Conservation (phyloP, 2,797 vertebrate genomes). For the Bradypus variegatus region DNA sequence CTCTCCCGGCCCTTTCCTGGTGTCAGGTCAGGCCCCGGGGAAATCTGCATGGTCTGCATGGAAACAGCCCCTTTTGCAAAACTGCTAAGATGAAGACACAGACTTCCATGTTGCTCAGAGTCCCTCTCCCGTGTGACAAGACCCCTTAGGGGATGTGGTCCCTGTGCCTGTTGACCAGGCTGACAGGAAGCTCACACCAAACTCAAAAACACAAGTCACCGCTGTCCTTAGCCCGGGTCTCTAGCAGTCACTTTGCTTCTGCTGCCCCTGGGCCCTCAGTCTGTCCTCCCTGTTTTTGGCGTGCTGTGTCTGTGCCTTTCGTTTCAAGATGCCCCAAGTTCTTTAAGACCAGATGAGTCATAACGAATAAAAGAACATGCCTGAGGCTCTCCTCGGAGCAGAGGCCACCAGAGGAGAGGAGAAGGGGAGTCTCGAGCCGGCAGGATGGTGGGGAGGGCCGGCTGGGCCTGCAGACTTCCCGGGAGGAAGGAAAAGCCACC, state of each 20-base stretch:
- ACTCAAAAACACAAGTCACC: background rate
- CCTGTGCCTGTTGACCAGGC: background rate
- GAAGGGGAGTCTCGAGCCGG: background rate
- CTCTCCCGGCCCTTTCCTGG: background rate
- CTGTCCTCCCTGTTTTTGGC: background rate
- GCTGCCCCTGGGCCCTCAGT: background rate
- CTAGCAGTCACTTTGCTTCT: background rate
- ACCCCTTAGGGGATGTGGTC: background rate
- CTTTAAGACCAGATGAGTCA: background rate
- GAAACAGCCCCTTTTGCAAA: background rate
- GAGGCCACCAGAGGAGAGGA: background rate
- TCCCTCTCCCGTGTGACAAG: background rate
- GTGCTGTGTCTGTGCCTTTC: background rate
- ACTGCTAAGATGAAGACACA: background rate
- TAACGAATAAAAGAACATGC: background rate
- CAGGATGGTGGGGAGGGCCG: background rate
- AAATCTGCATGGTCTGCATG: background rate
- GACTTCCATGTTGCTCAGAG: background rate
- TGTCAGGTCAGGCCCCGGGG: background rate
- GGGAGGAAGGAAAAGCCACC: background rate
- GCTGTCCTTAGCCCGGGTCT: background rate
- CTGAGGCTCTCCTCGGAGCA: background rate
- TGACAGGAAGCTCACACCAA: background rate
- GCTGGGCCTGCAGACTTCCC: background rate
- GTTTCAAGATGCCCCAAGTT: background rate